Base-by-base conservation (phyloP, 2,113 vertebrate genomes). In the Pseudolaguvia tuberculata region DNA sequence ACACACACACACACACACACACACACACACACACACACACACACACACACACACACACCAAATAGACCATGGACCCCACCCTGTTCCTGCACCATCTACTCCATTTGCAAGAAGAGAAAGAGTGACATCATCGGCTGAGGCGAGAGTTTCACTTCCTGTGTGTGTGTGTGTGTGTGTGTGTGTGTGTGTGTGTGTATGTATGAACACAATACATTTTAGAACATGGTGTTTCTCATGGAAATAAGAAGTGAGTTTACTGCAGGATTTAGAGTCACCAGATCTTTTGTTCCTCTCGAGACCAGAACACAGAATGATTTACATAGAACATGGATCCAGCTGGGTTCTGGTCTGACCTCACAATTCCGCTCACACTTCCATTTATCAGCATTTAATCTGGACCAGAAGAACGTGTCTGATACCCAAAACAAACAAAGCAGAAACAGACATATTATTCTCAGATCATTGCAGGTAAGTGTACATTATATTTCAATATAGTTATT, bases 71-170 rank as follows among this genome's bases (percentile, higher is more conserved):
- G 48, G 45, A 11, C 67, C 8, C 66, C 75, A 59, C 74, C 56
- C 74, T 52, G 21, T 57, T 13, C 12, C 7, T 27, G 35, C 23
- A 57, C 20, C 20, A 4, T n/a, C 42, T 58, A 48, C 56, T 67
- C 10, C 45, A 9, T 25, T 71, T 71, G 70, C 66, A 39, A 52
- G 66, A 45, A 62, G 31, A 70, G 75, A 70, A 77, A 62, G n/a
- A 18, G 67, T 77, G 75, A 70, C 56, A 62, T 70, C 67, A 70
- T 50, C 15, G 35, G 29, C 56, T 65, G 25, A 55, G 62, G 31
- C 4, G 63, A 51, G 31, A 63, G 75, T 73, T 77, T 77, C 75
- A 15, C 47, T 80, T 80, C 79, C 31, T 21, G n/a, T 61, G 39
- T 70, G 15, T 48, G 52, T 21, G 11, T 59, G 51, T 20, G n/a